phyloP scores from a whole-genome alignment of 2,113 vertebrate genomes.

The Engystomops pustulosus region DNA sequence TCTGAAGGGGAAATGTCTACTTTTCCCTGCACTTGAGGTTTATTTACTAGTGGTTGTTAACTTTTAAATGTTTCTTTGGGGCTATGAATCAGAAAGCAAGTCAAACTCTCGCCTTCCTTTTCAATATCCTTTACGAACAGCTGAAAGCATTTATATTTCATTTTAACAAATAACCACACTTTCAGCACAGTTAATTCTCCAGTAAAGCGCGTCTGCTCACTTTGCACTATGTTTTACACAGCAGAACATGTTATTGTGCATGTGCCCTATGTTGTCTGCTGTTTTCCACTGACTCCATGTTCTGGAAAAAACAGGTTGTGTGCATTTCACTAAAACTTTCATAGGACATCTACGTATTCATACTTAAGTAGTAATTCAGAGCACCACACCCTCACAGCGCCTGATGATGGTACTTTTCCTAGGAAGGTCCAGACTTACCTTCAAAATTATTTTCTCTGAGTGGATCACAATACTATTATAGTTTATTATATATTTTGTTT shows the following conservation, averaged over 20 bases:
- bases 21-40: constrained; percentile 47
- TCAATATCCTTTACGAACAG: constrained; percentile 54
- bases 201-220: constrained; percentile 48
- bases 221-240: constrained; percentile 50
- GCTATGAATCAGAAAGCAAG: constrained; percentile 54
- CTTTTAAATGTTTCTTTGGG: constrained; percentile 57
- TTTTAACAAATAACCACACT: constrained; percentile 58
- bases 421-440: too few species aligned
- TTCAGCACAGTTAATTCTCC: constrained; percentile 52
- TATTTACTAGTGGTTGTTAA: constrained; percentile 57
- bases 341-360: too few species aligned
- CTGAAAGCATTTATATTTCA: constrained; percentile 57
- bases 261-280: background rate
- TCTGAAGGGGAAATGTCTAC: constrained; percentile 14
- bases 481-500: too few species aligned
- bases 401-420: too few species aligned
- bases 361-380: too few species aligned
- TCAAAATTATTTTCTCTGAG: too few species aligned
- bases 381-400: too few species aligned
- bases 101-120: constrained; percentile 40
- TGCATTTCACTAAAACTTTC: too few species aligned
- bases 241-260: constrained; percentile 19
- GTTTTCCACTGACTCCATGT: background rate
- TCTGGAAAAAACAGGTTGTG: too few species aligned
- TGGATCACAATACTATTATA: too few species aligned